Percentiles rank a stretch among this genome's conserved stretches.
Conservation (phyloP, 2,113 vertebrate genomes). For the Myotis lucifugus region DNA sequence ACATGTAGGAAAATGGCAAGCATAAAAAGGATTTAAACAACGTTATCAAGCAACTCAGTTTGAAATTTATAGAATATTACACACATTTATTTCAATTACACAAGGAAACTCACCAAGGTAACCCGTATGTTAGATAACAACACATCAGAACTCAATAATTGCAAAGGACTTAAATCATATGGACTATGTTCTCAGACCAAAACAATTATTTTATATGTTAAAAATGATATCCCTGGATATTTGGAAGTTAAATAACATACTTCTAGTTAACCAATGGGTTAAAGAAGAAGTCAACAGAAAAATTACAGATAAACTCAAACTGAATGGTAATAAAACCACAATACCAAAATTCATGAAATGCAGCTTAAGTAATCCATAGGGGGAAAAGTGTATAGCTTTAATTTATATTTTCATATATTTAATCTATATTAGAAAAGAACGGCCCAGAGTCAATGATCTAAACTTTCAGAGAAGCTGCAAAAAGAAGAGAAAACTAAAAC, state of each 20-base stretch:
- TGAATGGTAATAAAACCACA: not conserved
- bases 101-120: not conserved
- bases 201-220: not conserved
- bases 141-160: not conserved
- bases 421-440: not conserved
- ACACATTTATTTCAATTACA: not conserved
- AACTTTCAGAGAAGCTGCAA: not conserved
- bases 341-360: not conserved
- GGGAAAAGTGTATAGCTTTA: not conserved
- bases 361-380: not conserved
- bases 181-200: not conserved
- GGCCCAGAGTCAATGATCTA: not conserved
- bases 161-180: not conserved
- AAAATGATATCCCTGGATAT: not conserved
- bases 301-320: conserved; percentile 4
- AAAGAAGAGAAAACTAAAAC: conserved; percentile 26
- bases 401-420: conserved; percentile 39
- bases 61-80: not conserved
- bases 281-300: not conserved
- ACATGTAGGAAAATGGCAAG: not conserved
- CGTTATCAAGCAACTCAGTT: conserved; percentile 9
- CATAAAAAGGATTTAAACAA: not conserved
- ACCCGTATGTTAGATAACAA: not conserved
- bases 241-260: conserved; percentile 6
- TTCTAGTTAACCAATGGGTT: not conserved